phyloP scores from a whole-genome alignment of 2,113 vertebrate species.

The sheep (Ovis aries) region DNA sequence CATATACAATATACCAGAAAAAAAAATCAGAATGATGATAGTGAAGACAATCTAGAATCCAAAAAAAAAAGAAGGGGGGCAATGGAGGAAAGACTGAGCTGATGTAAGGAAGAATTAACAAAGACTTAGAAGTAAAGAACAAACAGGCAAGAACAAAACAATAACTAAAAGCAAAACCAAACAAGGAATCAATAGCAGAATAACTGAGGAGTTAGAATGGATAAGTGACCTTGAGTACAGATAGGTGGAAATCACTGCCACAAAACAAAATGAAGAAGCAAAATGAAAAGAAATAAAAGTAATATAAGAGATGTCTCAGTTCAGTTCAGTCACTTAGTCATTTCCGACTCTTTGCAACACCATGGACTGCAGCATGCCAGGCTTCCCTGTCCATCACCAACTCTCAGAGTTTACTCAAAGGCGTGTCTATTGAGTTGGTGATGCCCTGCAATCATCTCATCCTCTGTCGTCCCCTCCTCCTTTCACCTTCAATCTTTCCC shows the following conservation, averaged over 20 bases:
- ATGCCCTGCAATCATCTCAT: no score
- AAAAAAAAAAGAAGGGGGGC: background rate
- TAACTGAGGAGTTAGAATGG: background rate
- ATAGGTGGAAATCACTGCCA: background rate
- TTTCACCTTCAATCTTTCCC: no score
- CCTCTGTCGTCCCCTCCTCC: no score
- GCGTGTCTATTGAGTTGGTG: no score
- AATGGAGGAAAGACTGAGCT: background rate
- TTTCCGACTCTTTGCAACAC: no score
- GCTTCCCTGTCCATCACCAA: no score
- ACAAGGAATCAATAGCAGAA: background rate
- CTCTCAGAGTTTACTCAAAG: no score
- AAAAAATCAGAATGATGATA: background rate
- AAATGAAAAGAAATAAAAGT: background rate
- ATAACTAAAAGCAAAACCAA: background rate
- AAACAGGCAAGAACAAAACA: background rate
- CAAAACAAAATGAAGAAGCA: background rate
- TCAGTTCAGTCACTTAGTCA: no score
- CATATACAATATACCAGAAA: background rate
- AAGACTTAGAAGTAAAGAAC: background rate
- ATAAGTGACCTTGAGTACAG: background rate
- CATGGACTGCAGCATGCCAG: no score
- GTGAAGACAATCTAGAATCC: background rate
- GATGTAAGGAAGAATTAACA: background rate
- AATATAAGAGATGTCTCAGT: background rate